A percentile compares a stretch with the other conserved stretches of the same genome.
phyloP scores from a whole-genome alignment of 2,113 vertebrate genomes.

The Isurus oxyrinchus region DNA sequence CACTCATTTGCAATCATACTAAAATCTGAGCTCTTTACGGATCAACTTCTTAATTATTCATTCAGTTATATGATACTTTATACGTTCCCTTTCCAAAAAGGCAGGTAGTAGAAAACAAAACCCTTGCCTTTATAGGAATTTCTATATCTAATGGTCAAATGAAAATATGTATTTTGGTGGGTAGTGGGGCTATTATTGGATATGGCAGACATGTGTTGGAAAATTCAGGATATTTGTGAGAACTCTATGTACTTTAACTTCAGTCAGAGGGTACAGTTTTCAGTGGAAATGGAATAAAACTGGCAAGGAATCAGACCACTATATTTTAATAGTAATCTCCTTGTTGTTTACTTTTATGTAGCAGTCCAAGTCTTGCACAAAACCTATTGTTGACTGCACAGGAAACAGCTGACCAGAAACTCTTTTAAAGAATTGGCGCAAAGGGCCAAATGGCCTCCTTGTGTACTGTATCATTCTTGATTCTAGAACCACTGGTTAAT shows the following conservation, averaged over 20 bases:
- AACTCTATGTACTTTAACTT: not conserved
- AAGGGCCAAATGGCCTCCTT: not conserved
- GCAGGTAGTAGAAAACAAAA: not conserved
- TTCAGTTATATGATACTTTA: not conserved
- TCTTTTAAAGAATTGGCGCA: not conserved
- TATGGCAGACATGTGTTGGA: not conserved
- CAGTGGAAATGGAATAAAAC: not conserved
- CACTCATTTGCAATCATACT: not conserved
- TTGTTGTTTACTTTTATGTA: not conserved
- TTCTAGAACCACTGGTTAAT: not conserved
- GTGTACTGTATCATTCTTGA: not conserved
- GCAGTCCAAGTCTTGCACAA: not conserved
- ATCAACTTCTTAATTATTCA: not conserved
- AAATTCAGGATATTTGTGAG: not conserved
- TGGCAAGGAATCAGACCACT: not conserved
- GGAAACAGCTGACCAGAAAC: not conserved
- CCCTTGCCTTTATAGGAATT: not conserved
- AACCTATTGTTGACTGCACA: not conserved
- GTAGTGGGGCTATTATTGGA: not conserved
- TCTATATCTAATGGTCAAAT: not conserved
- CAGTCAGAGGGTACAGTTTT: not conserved
- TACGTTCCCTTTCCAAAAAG: not conserved
- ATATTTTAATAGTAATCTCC: not conserved
- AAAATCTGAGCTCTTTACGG: not conserved
- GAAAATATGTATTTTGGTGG: not conserved